phyloP scores from a whole-genome alignment of 2,888 invertebrate genomes.

The Ernsta delagoae region DNA sequence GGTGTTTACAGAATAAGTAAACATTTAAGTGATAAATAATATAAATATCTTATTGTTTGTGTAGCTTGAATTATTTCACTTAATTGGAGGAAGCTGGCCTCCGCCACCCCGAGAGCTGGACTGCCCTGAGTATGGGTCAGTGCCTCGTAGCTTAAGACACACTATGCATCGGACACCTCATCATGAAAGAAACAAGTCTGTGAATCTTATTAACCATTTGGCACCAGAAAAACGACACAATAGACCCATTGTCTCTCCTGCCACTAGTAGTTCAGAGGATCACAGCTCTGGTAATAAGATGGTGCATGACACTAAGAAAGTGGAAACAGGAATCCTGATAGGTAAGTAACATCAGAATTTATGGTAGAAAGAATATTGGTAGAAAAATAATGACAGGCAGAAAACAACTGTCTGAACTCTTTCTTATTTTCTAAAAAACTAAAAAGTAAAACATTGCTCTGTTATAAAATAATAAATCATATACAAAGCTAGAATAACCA shows the following conservation, averaged over 20 bases:
- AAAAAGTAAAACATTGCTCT: too few species aligned
- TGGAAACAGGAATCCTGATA: conserved; percentile 77
- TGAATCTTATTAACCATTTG: conserved; percentile 85
- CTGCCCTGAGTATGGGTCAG: conserved; percentile 57
- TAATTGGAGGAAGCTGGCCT: conserved; percentile 81
- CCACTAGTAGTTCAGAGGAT: conserved; percentile 48
- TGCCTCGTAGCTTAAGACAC: conserved; percentile 55
- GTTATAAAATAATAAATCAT: too few species aligned
- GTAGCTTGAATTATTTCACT: conserved; percentile 73
- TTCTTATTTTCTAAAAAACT: too few species aligned
- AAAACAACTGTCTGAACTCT: too few species aligned
- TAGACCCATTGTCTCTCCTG: conserved; percentile 52
- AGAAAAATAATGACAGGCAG: too few species aligned
- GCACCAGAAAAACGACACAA: conserved; percentile 68
- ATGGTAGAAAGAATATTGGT: too few species aligned
- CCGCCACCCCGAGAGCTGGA: conserved; percentile 71
- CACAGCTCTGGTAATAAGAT: conserved; percentile 60
- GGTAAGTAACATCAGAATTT: conserved; percentile 54
- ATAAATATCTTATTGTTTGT: conserved; percentile 40
- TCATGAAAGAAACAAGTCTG: conserved; percentile 84
- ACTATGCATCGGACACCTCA: conserved; percentile 72
- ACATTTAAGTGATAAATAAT: neutral
- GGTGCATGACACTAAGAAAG: conserved; percentile 77
- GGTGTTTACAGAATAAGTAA: too few species aligned
- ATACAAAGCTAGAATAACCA: too few species aligned